Base-by-base conservation (phyloP, 2,113 vertebrate species). In the Hydrolagus affinis region DNA sequence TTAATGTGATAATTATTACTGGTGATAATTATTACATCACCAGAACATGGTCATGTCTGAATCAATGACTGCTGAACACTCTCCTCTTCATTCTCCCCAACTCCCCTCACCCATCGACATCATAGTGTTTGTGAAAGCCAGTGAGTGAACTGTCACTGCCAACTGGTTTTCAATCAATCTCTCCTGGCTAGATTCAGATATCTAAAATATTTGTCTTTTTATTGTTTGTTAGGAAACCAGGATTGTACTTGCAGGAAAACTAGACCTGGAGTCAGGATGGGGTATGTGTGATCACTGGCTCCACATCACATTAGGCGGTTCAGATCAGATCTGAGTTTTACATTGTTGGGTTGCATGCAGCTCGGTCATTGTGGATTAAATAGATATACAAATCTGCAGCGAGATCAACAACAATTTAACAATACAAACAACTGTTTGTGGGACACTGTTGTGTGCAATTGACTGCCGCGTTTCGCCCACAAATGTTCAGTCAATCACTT, bases 351-450 rank as follows among this genome's bases (percentile, higher is more conserved):
- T 9, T 10, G 23, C 2, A 11, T 60, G n/a, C 0, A 11, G 17
- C 60, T 60, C 21, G 21, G 21, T 32, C 8, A 6, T 19, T 77
- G 57, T 77, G 11, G 75, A 19, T 77, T 77, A 21, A 77, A 21
- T 60, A 4, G 21, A 77, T 8, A 21, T 77, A n/a, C 11, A 77
- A 77, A 77, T 77, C 75, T 77, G 56, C n/a, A 77, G 60, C 56
- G 59, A 60, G 7, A 3, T 57, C 57, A n/a, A 1, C 6, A 44
- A 44, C 44, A 44, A 44, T 6, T 44, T 6, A n/a, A n/a, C n/a
- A n/a, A n/a, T n/a, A n/a, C n/a, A n/a, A n/a, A n/a, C n/a, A n/a
- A n/a, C n/a, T n/a, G n/a, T n/a, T n/a, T n/a, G n/a, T n/a, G n/a
- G n/a, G n/a, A n/a, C n/a, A n/a, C n/a, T n/a, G n/a, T n/a, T n/a